Evolutionary conservation across 2,888 invertebrate species (phyloP).

Genomic region (Tenthredo notha): DNA sequence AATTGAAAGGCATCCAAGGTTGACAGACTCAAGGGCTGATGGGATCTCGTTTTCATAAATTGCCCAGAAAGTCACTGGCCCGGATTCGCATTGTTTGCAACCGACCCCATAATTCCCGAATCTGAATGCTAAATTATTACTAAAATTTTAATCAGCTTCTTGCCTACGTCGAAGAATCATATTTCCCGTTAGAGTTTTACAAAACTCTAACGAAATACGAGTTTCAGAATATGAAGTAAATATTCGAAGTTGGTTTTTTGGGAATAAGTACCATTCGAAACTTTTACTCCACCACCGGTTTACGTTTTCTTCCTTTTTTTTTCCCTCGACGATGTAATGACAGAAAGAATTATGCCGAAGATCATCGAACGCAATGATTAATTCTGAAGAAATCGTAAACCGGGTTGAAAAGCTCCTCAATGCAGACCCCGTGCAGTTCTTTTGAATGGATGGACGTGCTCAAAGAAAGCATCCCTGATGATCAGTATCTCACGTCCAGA

Average conservation of each 20-base stretch:
- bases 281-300: not conserved
- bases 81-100: not conserved
- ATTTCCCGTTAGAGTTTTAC: not conserved
- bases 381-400: not conserved
- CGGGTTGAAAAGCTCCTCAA: not conserved
- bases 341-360: not conserved
- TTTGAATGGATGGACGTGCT: not conserved
- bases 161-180: not conserved
- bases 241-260: not conserved
- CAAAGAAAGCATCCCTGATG: not conserved
- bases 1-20: slow-evolving; percentile 12
- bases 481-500: not conserved
- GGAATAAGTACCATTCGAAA: not conserved
- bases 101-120: not conserved
- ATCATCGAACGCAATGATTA: not conserved
- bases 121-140: slow-evolving; percentile 5
- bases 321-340: not conserved
- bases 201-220: not conserved
- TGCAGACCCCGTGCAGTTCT: not conserved
- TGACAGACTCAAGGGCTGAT: slow-evolving; percentile 19
- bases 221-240: not conserved
- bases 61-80: not conserved
- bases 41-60: slow-evolving; percentile 19
- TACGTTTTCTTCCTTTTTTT: not conserved
- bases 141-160: not conserved